A percentile compares a stretch with the other conserved stretches of the same genome.
Conservation (phyloP, 2,888 invertebrate species). For the Mesoligia furuncula region DNA sequence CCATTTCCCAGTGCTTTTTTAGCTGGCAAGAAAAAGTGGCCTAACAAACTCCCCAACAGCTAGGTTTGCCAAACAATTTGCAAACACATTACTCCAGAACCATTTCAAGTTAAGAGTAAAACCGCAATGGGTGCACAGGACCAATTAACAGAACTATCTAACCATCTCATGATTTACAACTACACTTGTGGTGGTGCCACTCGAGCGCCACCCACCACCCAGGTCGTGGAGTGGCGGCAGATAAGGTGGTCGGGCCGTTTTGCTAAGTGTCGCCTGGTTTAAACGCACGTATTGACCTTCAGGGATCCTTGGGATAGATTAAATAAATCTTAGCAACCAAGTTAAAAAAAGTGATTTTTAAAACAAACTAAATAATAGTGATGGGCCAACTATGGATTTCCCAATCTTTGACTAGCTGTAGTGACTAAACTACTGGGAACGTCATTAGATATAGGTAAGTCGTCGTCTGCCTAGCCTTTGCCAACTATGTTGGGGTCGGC, state of each 20-base stretch:
- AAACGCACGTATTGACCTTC: conserved; percentile 52
- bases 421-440: no score
- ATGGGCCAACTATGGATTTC: no score
- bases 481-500: no score
- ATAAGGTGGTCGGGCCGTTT: conserved; percentile 60
- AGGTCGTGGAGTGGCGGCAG: conserved; percentile 69
- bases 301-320: conserved; percentile 54
- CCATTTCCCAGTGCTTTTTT: not conserved
- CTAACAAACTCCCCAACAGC: no score
- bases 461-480: no score
- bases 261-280: conserved; percentile 64
- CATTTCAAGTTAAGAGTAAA: not conserved
- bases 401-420: no score
- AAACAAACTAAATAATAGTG: no score
- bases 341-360: no score
- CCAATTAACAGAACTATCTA: conserved; percentile 53
- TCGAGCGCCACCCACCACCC: conserved; percentile 79
- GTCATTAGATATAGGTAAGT: no score
- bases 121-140: conserved; percentile 2
- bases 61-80: not conserved
- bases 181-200: conserved; percentile 45
- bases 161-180: conserved; percentile 61
- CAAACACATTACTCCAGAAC: not conserved
- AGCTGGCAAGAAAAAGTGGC: no score
- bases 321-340: no score